phyloP scores from a whole-genome alignment of 2,113 vertebrate species.

The Ciconia maguari region DNA sequence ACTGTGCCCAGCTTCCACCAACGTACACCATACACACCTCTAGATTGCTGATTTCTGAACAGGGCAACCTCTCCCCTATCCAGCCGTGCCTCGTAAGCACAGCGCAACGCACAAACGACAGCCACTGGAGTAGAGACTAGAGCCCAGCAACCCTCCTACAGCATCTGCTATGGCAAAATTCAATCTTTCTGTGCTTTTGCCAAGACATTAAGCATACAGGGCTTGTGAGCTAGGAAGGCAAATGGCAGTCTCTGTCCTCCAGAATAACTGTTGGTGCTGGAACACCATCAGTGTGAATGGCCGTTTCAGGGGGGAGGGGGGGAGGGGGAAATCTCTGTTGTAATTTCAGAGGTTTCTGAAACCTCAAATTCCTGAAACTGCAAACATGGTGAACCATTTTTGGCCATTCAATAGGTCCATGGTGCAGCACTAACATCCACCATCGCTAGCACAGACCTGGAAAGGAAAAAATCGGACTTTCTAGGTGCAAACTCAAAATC shows the following conservation, averaged over 20 bases:
- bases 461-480: neutral
- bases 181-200: neutral
- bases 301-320: neutral
- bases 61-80: neutral
- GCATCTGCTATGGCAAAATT: rapidly evolving
- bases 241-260: neutral
- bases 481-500: neutral
- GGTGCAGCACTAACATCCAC: neutral
- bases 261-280: neutral
- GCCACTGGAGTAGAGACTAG: neutral
- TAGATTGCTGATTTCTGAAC: rapidly evolving
- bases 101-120: neutral
- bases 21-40: rapidly evolving
- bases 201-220: neutral
- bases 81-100: rapidly evolving
- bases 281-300: neutral
- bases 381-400: neutral
- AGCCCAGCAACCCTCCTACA: neutral
- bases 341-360: neutral
- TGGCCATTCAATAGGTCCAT: neutral
- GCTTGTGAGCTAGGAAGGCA: neutral
- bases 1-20: neutral
- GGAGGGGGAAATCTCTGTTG: neutral
- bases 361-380: neutral
- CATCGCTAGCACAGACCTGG: rapidly evolving